Evolutionary conservation across 2,113 vertebrate genomes (phyloP).

Genomic region (Bombycilla garrulus): DNA sequence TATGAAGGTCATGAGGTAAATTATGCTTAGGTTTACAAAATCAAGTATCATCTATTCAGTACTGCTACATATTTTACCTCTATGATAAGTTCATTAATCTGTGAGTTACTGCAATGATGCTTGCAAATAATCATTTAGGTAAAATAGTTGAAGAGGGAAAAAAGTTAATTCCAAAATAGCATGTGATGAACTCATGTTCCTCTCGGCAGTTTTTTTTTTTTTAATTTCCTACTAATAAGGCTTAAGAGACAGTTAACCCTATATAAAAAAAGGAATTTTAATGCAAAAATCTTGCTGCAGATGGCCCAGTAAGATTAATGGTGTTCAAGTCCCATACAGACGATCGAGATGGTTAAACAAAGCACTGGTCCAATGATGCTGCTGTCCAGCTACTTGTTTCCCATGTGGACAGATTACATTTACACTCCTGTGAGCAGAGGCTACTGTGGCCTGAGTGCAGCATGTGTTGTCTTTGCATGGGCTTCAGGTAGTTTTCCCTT

Average conservation of each 20-base stretch:
- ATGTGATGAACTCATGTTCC: not conserved
- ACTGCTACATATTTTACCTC: not conserved
- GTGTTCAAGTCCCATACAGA: not conserved
- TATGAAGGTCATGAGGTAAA: not conserved
- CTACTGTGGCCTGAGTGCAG: fast-evolving
- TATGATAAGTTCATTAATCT: not conserved
- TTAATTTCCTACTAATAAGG: not conserved
- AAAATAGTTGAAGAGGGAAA: not conserved
- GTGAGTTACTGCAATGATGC: not conserved
- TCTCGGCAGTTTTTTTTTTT: not conserved
- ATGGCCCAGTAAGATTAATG: not conserved
- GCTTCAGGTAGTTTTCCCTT: not conserved
- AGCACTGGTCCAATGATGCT: not conserved
- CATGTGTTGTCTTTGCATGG: fast-evolving
- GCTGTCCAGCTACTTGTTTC: not conserved
- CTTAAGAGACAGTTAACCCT: not conserved
- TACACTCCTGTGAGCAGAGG: not conserved
- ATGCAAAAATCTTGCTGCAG: not conserved
- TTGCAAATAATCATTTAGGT: not conserved
- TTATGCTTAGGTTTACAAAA: not conserved
- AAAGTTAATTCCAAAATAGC: not conserved
- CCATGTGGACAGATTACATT: fast-evolving
- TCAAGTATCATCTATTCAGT: not conserved
- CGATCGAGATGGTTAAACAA: not conserved
- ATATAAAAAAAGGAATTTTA: not conserved